Percentiles rank a stretch among this genome's conserved stretches.
These are phyloP conservation scores for Cirrhinus molitorella DNA, from an alignment of 2,797 vertebrate species.

Conservation along the genomic window DNA sequence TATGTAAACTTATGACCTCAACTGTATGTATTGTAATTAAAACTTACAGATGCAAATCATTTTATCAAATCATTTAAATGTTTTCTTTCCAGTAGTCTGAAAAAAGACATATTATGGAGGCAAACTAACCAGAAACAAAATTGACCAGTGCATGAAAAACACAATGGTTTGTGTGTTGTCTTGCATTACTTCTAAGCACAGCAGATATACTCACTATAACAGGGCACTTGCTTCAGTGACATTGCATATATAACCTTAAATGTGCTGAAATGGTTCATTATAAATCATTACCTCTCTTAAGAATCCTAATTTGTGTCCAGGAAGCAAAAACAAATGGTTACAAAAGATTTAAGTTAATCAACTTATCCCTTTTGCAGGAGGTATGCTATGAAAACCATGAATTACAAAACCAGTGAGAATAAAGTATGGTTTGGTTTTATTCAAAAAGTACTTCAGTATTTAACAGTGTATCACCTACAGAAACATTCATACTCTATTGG, in stretches of 20 bases:
- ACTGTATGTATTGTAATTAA: neutral
- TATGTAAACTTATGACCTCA: too few species aligned
- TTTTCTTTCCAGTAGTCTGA: slow-evolving; percentile 16
- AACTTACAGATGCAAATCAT: neutral
- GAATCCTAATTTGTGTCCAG: neutral
- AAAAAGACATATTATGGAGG: neutral
- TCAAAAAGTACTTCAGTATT: neutral
- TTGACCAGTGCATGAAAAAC: neutral
- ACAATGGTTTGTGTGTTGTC: neutral
- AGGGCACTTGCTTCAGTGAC: neutral
- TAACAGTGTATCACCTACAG: neutral
- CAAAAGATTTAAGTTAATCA: slow-evolving; percentile 5
- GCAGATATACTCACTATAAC: neutral
- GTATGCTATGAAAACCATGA: neutral
- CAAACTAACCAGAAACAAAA: neutral
- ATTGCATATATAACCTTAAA: neutral
- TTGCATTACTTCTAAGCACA: neutral
- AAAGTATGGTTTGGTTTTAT: neutral
- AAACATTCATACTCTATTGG: neutral
- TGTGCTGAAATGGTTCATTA: neutral
- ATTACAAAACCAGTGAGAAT: neutral
- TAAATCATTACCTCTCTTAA: neutral
- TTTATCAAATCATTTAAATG: too few species aligned
- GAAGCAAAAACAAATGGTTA: neutral
- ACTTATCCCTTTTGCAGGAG: neutral